Evolutionary conservation across 2,113 vertebrate species (phyloP).

Genomic region (Monarcha castaneiventris): DNA sequence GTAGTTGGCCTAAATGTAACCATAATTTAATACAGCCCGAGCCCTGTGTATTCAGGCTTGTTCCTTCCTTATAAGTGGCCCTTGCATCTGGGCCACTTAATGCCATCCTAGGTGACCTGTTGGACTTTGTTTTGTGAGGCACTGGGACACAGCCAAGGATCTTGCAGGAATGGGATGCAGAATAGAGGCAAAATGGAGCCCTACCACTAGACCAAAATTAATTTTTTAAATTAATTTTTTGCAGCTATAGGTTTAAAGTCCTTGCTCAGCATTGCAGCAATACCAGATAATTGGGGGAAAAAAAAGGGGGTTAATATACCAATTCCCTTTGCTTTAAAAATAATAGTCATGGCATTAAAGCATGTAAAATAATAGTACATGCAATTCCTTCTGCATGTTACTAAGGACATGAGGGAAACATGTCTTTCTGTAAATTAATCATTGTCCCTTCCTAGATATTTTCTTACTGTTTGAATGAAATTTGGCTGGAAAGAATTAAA

Average conservation of each 20-base stretch:
- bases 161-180: neutral
- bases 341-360: neutral
- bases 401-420: neutral
- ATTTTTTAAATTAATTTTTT: neutral
- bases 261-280: neutral
- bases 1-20: neutral
- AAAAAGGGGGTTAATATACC: neutral
- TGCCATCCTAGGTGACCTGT: neutral
- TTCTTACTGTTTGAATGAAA: neutral
- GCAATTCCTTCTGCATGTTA: neutral
- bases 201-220: neutral
- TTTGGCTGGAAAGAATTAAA: neutral
- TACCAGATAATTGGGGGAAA: neutral
- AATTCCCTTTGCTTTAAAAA: neutral
- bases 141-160: neutral
- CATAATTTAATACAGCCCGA: neutral
- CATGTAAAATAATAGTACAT: neutral
- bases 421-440: neutral
- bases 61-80: neutral
- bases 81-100: neutral
- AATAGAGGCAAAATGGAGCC: neutral
- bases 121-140: neutral
- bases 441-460: neutral
- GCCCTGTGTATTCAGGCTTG: neutral
- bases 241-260: neutral